A percentile compares a stretch with the other conserved stretches of the same genome.
phyloP scores from a whole-genome alignment of 2,888 invertebrate species.

The Cryptosula pallasiana region DNA sequence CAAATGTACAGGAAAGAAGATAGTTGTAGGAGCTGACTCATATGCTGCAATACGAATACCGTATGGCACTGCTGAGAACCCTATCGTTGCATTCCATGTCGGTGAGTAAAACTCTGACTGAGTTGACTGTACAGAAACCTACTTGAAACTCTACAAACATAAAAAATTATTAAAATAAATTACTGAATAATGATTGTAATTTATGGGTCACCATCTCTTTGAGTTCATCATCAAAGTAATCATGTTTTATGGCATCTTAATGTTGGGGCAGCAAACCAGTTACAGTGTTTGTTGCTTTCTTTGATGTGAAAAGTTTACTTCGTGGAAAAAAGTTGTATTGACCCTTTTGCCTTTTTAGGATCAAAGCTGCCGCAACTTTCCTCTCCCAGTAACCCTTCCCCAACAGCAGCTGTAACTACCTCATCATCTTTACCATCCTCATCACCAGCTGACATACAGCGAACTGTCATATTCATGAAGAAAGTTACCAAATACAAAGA shows the following conservation, averaged over 20 bases:
- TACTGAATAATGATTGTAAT: too few relatives aligned
- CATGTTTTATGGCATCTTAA: too few relatives aligned
- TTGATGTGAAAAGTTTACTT: too few relatives aligned
- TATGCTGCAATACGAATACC: background rate
- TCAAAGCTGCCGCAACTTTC: background rate
- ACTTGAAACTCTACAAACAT: too few relatives aligned
- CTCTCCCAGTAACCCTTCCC: background rate
- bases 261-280: too few relatives aligned
- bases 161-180: too few relatives aligned
- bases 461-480: background rate
- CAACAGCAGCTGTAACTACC: background rate
- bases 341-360: background rate
- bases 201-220: too few relatives aligned
- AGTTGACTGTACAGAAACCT: background rate
- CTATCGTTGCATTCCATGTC: background rate
- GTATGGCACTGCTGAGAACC: background rate
- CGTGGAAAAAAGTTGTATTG: too few relatives aligned
- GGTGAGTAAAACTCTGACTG: slow-evolving; percentile 2
- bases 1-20: background rate
- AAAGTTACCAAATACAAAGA: background rate
- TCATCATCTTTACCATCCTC: too few relatives aligned
- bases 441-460: background rate
- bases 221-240: too few relatives aligned
- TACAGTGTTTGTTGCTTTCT: too few relatives aligned
- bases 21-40: background rate